Base-by-base conservation (phyloP, 2,113 vertebrate genomes). In the Xyliphius kryptos region DNA sequence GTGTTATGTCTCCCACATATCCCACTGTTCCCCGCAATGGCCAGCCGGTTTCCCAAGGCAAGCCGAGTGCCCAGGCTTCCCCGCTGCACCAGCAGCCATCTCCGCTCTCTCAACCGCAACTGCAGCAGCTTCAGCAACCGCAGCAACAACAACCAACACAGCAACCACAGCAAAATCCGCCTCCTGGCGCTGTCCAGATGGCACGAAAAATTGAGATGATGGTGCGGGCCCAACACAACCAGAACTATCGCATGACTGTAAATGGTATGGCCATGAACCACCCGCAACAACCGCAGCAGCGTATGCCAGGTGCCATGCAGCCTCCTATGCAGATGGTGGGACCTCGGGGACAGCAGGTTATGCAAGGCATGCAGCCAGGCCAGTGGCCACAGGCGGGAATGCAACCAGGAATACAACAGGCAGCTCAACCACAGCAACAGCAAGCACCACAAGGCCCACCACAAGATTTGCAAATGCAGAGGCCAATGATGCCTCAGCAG, bases 131-230 rank as follows among this genome's bases (percentile, higher is more conserved):
- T 67, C n/a, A n/a, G n/a, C 90, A 84, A 0, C 91, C 89, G 0
- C 93, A 0, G 81, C 93, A 74, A 85, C 89, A 0, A 86, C 91
- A 73, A 61, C 91, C 92, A 0, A 95, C 93, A 15, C 56, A 59
- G 16, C 19, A 0, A 68, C 91, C 77, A 81, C 93, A 73, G 87
- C 88, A 0, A 86, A 91, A 73, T 65, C 92, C 93, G 0, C 96
- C 94, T 0, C n/a, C n/a, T n/a, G 94, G 90, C 0, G 94, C 95
- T 0, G 92, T 97, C 64, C 93, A 93, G 74, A 94, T 93, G 0
- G 96, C 96, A 0, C 84, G 90, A 61, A 93, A 95, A 80, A 98
- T 98, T 0, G 94, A 97, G 76, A 87, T 91, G 11, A 91, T 97
- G 79, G 94, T 92, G 40, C 86, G 91, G 72, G 87, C 87, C 44